Base-by-base conservation (phyloP, 2,888 invertebrate genomes). In the Parnassius glacialis region DNA sequence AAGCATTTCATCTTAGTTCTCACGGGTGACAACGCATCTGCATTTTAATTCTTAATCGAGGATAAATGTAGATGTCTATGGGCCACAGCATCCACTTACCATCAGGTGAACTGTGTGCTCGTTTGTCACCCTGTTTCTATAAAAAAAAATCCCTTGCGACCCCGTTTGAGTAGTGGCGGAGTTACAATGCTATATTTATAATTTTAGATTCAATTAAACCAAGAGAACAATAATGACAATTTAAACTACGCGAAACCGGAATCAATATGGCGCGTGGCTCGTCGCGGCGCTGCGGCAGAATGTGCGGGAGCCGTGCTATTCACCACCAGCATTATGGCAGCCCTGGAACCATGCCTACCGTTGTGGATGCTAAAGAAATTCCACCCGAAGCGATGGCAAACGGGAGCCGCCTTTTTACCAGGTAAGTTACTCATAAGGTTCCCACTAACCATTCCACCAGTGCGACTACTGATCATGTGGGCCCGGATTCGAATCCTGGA, bases 331-430 rank as follows among this genome's bases (percentile, higher is more conserved):
- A 88, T 85, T 25, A 84, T 89, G 87, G 89, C 89, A 2, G 83
- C 90, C 65, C 79, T 89, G n/a, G 90, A 89, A 80, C 88, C 90
- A 11, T 82, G 83, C 65, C 78, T 90, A 74, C 90, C 89, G 64
- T 78, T 84, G 47, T 90, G 86, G 86, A 74, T 87, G 67, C 74
- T 75, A 68, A 74, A 74, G 54, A 79, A 78, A 65, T 87, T 87
- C 70, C 83, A 81, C 11, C 76, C 78, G 9, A 70, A 83, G 84
- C 79, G 81, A 13, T 89, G 89, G 89, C 81, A 81, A 69, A 71
- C 79, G 25, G 90, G 90, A 48, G 78, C 74, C 16, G 86, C 84
- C 72, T 90, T 90, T 78, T 68, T 90, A 64, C 89, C 62, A 41
- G 61, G 61, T 61, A 55, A 11, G 20, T 34, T 34, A 5, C 1